These are phyloP conservation scores for Myrmophylax atrothorax DNA, from an alignment of 2,113 vertebrate genomes.

Conservation along the genomic window DNA sequence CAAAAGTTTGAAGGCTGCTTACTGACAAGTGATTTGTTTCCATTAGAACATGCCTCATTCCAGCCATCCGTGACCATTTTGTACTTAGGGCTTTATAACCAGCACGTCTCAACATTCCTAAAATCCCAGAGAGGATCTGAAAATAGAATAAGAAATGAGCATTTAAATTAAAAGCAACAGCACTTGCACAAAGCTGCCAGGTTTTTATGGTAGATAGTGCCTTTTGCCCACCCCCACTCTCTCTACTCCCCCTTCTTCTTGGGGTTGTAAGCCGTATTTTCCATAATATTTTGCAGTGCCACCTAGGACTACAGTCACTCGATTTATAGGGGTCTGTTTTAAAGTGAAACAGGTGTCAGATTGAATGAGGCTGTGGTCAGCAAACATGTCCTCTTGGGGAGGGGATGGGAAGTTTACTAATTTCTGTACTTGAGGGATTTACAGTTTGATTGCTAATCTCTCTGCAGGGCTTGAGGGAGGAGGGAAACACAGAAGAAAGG, in stretches of 20 bases:
- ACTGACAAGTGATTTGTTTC: conserved; percentile 74
- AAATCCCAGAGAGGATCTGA: conserved; percentile 77
- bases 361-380: conserved; percentile 19
- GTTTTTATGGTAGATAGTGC: conserved; percentile 61
- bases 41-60: conserved; percentile 60
- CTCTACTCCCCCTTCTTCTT: background rate
- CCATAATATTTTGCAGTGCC: conserved; percentile 22
- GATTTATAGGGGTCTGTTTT: conserved; percentile 33
- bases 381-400: background rate
- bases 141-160: conserved; percentile 80
- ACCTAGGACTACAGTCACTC: conserved; percentile 18
- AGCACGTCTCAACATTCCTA: conserved; percentile 77
- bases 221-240: background rate
- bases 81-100: conserved; percentile 66
- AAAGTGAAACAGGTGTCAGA: conserved; percentile 56
- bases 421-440: background rate
- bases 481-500: background rate
- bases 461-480: background rate
- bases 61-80: conserved; percentile 67
- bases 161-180: conserved; percentile 77
- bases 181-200: conserved; percentile 59
- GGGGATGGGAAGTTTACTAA: background rate
- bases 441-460: background rate
- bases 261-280: conserved; percentile 49
- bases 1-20: conserved; percentile 59